Evolutionary conservation across 2,888 invertebrate species (phyloP), one percentile per base, ranked within the genome.

Genomic region (Mesoligia furuncula): DNA sequence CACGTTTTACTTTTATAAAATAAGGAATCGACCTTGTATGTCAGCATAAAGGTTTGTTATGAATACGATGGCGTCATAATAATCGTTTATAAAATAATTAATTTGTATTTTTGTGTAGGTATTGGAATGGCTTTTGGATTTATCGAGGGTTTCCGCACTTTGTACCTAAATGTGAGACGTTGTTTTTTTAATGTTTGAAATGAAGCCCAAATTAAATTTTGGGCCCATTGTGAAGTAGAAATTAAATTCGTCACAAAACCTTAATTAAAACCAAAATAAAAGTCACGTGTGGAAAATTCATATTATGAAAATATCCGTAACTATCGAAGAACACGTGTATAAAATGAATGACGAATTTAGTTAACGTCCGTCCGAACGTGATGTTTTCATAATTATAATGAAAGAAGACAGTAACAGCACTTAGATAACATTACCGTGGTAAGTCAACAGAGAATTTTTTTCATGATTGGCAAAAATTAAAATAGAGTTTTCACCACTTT

Each of bases 1-100:
- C 74, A 70, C 72, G 81, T 78, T 78, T 84, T 70, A 80, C 76
- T 75, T 61, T 70, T 77, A 78, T 76, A 74, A 83, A 77, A 81
- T 76, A 81, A 85, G 73, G 84, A 83, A 74, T 75, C 64, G 81
- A 27, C 85, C 86, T 85, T 81, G 45, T 45, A 65, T 64, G 65
- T 42, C 78, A 73, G 42, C 65, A 42, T 73, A 65, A 79, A 79
- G 59, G 66, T 83, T 83, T 84, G 68, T 62, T 80, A 72, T 77
- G 69, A 84, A 74, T 70, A 78, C 57, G 11, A 81, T 78, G 72
- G 64, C 72, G 72, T 78, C 84, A 69, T 69, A 45, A 65, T 75
- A 69, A 81, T 59, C 66, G 68, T 77, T 74, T 72, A 65, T 27
- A 77, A 65, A 57, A 67, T 57, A 31, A 79, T 67, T 59, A 61